Evolutionary conservation across 2,797 vertebrate species (phyloP).

Genomic region (Cyprinella venusta): DNA sequence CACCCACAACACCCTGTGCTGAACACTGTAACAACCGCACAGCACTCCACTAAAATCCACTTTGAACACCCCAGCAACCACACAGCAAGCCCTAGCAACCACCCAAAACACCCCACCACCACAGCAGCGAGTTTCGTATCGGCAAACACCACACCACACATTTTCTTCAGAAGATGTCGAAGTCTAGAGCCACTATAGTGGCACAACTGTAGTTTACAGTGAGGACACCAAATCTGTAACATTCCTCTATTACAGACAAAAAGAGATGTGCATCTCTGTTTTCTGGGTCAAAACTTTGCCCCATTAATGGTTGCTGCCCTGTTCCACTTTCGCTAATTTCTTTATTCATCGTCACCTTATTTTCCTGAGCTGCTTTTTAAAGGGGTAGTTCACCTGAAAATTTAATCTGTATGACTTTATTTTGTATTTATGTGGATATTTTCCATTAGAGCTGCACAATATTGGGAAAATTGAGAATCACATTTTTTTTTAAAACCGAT

Average conservation of each 20-base stretch:
- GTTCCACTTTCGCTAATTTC: constrained; percentile 63
- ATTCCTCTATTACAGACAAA: neutral
- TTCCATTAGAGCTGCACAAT: neutral
- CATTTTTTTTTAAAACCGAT: no score
- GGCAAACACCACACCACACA: neutral
- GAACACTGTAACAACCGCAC: neutral
- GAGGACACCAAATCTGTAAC: neutral
- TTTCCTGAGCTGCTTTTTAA: constrained; percentile 17
- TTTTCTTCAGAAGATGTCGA: neutral
- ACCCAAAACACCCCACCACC: neutral
- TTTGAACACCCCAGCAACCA: neutral
- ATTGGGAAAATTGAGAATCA: no score
- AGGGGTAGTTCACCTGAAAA: neutral
- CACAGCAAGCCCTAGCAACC: constrained; percentile 12
- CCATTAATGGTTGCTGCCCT: constrained; percentile 44
- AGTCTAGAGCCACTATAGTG: neutral
- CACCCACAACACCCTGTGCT: constrained; percentile 2
- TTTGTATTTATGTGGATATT: no score
- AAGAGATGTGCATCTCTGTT: constrained; percentile 15
- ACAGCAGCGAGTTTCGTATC: neutral
- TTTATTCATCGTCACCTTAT: constrained; percentile 48
- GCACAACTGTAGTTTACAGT: neutral
- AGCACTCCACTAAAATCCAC: neutral
- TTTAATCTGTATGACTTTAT: neutral
- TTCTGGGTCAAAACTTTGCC: constrained; percentile 41